Evolutionary conservation across 2,888 invertebrate genomes (phyloP).

Genomic region (Mechanitis messenoides): DNA sequence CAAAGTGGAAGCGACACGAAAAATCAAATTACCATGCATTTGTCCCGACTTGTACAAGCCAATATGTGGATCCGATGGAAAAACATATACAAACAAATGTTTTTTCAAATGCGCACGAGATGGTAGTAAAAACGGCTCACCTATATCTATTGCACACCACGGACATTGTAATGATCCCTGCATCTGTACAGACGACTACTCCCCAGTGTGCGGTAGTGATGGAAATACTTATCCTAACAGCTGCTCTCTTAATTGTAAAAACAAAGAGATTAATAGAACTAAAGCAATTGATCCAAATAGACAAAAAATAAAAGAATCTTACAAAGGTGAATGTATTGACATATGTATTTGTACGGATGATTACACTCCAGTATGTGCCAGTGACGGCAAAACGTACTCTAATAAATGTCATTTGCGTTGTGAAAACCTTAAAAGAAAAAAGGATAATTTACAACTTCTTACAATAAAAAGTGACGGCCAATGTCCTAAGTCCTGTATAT

Average conservation of each 20-base stretch:
- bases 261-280: no score
- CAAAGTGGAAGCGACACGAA: conserved; percentile 2
- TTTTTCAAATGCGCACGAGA: conserved; percentile 27
- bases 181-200: conserved; percentile 13
- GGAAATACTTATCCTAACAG: conserved; percentile 33
- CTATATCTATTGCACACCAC: conserved; percentile 10
- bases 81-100: conserved; percentile 32
- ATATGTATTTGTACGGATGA: conserved; percentile 19
- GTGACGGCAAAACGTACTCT: no score
- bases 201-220: conserved; percentile 35
- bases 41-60: conserved; percentile 20
- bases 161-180: conserved; percentile 21
- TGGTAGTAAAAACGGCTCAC: background rate
- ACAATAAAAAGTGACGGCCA: no score
- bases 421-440: no score
- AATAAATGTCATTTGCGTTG: conserved; percentile 11
- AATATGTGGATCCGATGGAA: conserved; percentile 29
- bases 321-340: no score
- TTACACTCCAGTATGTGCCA: conserved; percentile 19
- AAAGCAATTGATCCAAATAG: no score
- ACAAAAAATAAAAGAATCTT: no score
- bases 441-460: no score
- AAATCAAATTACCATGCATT: background rate
- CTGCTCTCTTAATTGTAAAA: conserved; percentile 23
- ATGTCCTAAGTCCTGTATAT: no score